phyloP scores from a whole-genome alignment of 1,140 invertebrate genomes.

The Monomorium pharaonis region DNA sequence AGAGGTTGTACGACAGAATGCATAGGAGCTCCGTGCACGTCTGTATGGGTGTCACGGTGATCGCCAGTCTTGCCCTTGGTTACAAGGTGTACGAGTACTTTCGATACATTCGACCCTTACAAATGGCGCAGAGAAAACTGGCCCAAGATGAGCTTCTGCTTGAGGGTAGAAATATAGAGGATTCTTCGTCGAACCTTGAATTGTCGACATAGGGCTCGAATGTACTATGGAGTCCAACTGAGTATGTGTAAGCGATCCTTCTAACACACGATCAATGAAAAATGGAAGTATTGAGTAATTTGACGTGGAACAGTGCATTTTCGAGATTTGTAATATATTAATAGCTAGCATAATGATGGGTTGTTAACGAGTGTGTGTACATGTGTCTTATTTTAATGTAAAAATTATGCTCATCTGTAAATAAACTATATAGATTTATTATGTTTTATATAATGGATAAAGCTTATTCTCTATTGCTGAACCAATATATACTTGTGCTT shows the following conservation, averaged over 20 bases:
- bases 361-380: background rate
- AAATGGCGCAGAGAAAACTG: constrained; percentile 31
- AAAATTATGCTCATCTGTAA: background rate
- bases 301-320: background rate
- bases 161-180: constrained; percentile 72
- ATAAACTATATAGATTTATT: constrained; percentile 12
- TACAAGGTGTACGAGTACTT: constrained; percentile 68
- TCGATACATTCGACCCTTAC: constrained; percentile 68
- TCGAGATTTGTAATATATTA: background rate
- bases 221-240: background rate
- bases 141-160: constrained; percentile 69
- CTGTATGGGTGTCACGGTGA: constrained; percentile 67
- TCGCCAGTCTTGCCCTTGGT: background rate
- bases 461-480: too few species aligned
- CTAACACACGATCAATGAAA: background rate
- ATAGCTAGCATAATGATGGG: background rate
- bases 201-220: constrained; percentile 1
- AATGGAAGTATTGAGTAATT: background rate
- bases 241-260: background rate
- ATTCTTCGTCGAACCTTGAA: background rate
- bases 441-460: background rate
- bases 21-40: constrained; percentile 69
- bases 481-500: too few species aligned
- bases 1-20: constrained; percentile 69
- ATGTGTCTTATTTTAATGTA: background rate